Conservation (phyloP, 2,113 vertebrate genomes). For the Aepyceros melampus region DNA sequence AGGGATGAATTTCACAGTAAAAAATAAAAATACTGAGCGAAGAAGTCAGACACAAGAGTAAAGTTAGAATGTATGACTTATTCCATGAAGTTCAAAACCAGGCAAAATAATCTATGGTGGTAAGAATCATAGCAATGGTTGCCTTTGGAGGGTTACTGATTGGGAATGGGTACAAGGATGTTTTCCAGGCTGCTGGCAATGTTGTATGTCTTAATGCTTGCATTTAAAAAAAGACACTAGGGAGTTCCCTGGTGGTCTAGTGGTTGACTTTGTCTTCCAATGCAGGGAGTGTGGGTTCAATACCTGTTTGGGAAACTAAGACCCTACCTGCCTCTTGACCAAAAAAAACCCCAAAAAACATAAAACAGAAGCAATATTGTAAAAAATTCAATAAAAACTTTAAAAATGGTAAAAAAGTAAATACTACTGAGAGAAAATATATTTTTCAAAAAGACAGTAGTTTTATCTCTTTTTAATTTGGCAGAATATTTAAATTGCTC, state of each 20-base stretch:
- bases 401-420: not conserved
- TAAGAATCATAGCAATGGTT: not conserved
- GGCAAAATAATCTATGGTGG: not conserved
- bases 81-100: not conserved
- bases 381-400: not conserved
- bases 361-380: not conserved
- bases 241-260: not conserved
- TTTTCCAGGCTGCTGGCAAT: not conserved
- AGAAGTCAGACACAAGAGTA: not conserved
- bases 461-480: slow-evolving; percentile 11
- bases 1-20: not conserved
- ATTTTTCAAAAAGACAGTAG: not conserved
- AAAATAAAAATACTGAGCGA: not conserved
- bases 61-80: not conserved
- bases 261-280: not conserved
- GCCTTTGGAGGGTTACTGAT: not conserved
- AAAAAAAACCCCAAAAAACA: not conserved
- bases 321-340: not conserved
- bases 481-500: not conserved
- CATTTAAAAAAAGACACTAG: not conserved
- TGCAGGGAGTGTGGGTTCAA: not conserved
- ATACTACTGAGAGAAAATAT: not conserved
- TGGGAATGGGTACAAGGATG: not conserved
- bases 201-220: not conserved
- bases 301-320: not conserved